Percentiles rank a stretch among this genome's conserved stretches.
phyloP scores from a whole-genome alignment of 2,113 vertebrate genomes.

The Lophura nycthemera region DNA sequence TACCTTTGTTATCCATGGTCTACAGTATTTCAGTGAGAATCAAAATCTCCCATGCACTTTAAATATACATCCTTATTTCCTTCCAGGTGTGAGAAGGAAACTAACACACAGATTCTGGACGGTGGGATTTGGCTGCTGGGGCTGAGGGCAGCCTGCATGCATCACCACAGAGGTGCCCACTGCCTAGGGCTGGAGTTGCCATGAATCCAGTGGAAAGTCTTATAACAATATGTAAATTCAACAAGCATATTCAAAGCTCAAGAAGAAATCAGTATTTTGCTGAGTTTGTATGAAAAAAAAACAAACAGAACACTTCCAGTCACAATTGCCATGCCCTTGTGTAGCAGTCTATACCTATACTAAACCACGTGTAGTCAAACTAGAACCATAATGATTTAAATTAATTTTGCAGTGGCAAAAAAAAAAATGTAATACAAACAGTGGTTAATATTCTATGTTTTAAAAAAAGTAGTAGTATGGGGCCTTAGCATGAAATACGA shows the following conservation, averaged over 20 bases:
- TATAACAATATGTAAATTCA: neutral
- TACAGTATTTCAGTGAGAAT: neutral
- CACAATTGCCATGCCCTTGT: neutral
- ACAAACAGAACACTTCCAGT: neutral
- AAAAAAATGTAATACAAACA: neutral
- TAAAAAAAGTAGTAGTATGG: neutral
- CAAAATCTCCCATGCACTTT: neutral
- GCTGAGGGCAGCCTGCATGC: rapidly evolving
- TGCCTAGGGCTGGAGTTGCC: neutral
- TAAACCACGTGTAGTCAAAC: neutral
- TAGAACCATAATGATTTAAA: neutral
- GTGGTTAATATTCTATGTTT: neutral
- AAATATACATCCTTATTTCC: neutral
- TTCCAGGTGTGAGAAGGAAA: neutral
- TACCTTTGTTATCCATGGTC: neutral
- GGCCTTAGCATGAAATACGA: rapidly evolving
- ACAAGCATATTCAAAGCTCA: neutral
- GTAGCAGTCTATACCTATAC: too few relatives aligned
- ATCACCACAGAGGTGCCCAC: rapidly evolving
- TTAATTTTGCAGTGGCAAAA: neutral
- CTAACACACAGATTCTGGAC: neutral
- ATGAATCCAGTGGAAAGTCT: neutral
- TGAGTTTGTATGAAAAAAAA: neutral
- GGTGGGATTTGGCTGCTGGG: neutral
- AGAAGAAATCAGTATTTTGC: neutral